phyloP scores from a whole-genome alignment of 2,113 vertebrate species.

The Macaca nemestrina region DNA sequence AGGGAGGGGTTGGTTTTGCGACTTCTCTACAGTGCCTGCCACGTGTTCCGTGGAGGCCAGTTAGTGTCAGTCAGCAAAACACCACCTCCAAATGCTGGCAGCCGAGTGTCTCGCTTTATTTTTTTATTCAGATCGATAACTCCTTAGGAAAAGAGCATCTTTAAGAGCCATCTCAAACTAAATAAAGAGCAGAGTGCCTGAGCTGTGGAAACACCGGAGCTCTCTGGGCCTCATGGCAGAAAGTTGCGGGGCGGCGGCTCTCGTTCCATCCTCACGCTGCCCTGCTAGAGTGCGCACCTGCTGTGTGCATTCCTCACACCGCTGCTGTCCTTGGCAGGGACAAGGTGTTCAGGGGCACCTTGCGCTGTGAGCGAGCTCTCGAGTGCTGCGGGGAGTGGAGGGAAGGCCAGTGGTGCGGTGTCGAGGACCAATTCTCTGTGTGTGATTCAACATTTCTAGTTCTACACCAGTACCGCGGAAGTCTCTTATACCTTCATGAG shows the following conservation, averaged over 20 bases:
- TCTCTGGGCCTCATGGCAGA: background rate
- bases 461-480: background rate
- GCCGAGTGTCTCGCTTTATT: background rate
- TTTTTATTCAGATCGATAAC: background rate
- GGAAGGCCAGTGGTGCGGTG: background rate
- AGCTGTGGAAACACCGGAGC: background rate
- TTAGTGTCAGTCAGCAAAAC: background rate
- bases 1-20: background rate
- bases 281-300: rapidly evolving
- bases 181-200: background rate
- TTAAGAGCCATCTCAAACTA: background rate
- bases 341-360: background rate
- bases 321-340: background rate
- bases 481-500: background rate
- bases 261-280: background rate
- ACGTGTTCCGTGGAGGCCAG: background rate
- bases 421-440: background rate
- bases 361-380: background rate
- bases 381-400: background rate
- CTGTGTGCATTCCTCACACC: background rate
- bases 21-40: background rate
- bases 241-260: background rate
- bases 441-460: background rate
- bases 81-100: background rate
- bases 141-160: background rate